Conservation (phyloP, 2,113 vertebrate genomes). For the Riparia riparia region DNA sequence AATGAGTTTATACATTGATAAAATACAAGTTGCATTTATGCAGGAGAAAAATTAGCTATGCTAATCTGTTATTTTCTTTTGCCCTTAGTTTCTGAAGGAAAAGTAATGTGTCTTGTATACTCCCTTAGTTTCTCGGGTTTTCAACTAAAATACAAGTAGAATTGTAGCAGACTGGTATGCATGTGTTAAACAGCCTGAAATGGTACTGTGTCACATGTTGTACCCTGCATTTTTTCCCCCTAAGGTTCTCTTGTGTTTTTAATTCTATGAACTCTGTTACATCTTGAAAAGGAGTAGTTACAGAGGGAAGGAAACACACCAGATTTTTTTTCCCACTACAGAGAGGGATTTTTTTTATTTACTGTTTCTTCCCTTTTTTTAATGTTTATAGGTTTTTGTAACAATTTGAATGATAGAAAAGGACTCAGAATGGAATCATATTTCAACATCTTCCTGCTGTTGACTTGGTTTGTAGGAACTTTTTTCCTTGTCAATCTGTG, state of each 20-base stretch:
- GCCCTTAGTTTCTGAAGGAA: not conserved
- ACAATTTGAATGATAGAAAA: not conserved
- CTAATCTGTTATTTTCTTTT: not conserved
- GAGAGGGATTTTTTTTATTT: not conserved
- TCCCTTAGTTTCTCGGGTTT: not conserved
- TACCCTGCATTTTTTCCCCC: not conserved
- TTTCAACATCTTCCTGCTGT: slow-evolving; percentile 18
- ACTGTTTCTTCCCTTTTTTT: not conserved
- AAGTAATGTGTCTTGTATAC: not conserved
- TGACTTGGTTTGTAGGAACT: not conserved
- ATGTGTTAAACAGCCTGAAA: not conserved
- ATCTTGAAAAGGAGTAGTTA: not conserved
- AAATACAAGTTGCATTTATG: not conserved
- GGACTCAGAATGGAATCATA: not conserved
- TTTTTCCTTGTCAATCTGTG: not conserved
- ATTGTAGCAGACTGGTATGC: not conserved
- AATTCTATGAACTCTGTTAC: not conserved
- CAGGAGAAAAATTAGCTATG: not conserved
- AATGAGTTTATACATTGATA: not conserved
- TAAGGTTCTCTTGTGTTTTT: not conserved
- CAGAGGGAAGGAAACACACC: not conserved
- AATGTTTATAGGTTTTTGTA: not conserved
- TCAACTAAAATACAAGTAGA: not conserved
- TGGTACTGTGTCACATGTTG: not conserved
- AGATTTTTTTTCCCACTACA: not conserved